Percentiles rank a stretch among this genome's conserved stretches.
Conservation (phyloP, 2,113 vertebrate genomes). For the Pycnonotus jocosus region DNA sequence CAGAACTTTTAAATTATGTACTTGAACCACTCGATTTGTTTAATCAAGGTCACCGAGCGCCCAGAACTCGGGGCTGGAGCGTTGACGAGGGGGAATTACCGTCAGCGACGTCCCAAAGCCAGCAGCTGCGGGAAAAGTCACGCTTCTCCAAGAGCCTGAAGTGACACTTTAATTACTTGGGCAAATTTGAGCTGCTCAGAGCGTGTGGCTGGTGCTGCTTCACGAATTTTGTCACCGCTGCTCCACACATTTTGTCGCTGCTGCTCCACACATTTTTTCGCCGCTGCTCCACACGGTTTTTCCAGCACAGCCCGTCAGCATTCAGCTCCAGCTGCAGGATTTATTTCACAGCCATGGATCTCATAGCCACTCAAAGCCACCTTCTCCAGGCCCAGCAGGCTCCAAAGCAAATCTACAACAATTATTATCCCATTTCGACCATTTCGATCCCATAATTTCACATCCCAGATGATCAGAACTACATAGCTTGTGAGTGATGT, state of each 20-base stretch:
- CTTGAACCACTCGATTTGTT: constrained; percentile 32
- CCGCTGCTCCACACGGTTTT: rapidly evolving
- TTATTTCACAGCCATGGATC: rapidly evolving
- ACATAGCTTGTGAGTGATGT: neutral
- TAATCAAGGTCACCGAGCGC: neutral
- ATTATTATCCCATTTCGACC: rapidly evolving
- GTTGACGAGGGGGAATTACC: neutral
- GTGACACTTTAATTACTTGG: neutral
- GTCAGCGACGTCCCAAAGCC: neutral
- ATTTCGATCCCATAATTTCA: neutral
- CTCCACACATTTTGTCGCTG: neutral
- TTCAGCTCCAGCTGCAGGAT: neutral
- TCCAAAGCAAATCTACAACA: neutral
- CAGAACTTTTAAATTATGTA: constrained; percentile 24
- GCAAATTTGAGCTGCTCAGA: neutral
- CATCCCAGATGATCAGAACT: neutral
- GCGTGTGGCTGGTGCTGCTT: neutral
- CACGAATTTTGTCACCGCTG: rapidly evolving
- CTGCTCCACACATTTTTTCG: rapidly evolving
- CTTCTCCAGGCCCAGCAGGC: neutral
- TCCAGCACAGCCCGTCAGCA: rapidly evolving
- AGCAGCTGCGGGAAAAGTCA: neutral
- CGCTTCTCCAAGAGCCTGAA: neutral
- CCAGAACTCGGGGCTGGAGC: neutral
- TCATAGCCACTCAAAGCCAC: neutral